These are phyloP conservation scores for Eunapius fragilis DNA, from an alignment of 37 sponge, comb jelly and placozoan species.

Conservation along the genomic window DNA sequence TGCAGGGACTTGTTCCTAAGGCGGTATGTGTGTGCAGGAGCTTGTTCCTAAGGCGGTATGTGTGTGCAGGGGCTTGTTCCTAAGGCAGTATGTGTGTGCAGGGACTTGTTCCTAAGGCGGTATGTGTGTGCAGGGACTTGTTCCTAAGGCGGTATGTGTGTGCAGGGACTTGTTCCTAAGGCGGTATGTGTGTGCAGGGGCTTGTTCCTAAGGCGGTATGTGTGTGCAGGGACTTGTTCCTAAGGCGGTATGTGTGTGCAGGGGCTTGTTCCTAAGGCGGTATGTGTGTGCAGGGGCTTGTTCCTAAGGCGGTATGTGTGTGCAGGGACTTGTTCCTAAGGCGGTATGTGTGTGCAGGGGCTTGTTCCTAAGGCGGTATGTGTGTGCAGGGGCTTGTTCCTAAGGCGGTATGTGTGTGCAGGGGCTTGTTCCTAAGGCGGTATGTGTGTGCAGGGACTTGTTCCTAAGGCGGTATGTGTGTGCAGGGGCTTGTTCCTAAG, in stretches of 20 bases:
- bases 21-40: constrained; percentile 12
- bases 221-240: constrained; percentile 26
- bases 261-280: too few relatives aligned
- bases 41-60: constrained; percentile 30
- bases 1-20: too few relatives aligned
- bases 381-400: background rate
- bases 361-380: constrained; percentile 30
- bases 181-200: constrained; percentile 2
- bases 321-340: too few relatives aligned
- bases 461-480: too few relatives aligned
- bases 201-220: too few relatives aligned
- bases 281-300: constrained; percentile 14
- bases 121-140: background rate
- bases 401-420: too few relatives aligned
- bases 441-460: background rate
- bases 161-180: constrained; percentile 28
- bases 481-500: constrained; percentile 28
- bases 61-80: background rate
- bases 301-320: constrained; percentile 29
- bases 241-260: constrained; percentile 7
- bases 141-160: too few relatives aligned
- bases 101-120: constrained; percentile 24
- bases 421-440: constrained; percentile 24
- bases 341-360: constrained; percentile 14
- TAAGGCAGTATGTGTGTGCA: too few relatives aligned